Conservation (phyloP, 2,113 vertebrate species). For the Boleophthalmus pectinirostris region DNA sequence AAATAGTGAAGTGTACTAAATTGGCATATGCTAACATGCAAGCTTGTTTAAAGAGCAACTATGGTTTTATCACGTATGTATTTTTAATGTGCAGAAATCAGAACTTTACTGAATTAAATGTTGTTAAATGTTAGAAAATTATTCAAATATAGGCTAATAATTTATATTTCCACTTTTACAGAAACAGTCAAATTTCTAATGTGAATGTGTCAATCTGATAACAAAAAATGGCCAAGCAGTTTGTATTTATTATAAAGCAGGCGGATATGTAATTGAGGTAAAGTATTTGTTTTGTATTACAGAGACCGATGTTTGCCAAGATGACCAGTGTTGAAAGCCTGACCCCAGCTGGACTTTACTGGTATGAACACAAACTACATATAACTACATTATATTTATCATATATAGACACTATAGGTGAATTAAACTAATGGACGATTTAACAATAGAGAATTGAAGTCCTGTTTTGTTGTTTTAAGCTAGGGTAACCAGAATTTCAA, state of each 20-base stretch:
- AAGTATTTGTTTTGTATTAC: not conserved
- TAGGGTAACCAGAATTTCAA: too few species aligned
- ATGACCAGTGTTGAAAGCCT: slow-evolving; percentile 29
- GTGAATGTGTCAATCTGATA: not conserved
- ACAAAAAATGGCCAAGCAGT: not conserved
- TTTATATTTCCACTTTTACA: too few species aligned
- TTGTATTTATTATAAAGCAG: not conserved
- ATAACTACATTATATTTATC: too few species aligned
- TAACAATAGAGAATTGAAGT: not conserved
- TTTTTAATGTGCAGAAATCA: not conserved
- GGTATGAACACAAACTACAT: slow-evolving; percentile 21
- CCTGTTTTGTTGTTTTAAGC: not conserved
- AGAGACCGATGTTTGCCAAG: not conserved
- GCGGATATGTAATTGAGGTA: too few species aligned
- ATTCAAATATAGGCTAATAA: too few species aligned
- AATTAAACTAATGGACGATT: not conserved
- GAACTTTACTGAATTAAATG: not conserved
- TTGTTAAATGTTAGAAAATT: too few species aligned
- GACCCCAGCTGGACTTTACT: slow-evolving; percentile 45
- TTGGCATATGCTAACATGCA: not conserved
- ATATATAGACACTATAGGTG: not conserved
- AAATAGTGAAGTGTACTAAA: not conserved
- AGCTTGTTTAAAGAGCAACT: not conserved
- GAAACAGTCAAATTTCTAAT: too few species aligned
- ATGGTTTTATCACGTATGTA: not conserved